These are phyloP conservation scores for Synergus itoensis DNA, from an alignment of 2,888 invertebrate species.

Conservation along the genomic window DNA sequence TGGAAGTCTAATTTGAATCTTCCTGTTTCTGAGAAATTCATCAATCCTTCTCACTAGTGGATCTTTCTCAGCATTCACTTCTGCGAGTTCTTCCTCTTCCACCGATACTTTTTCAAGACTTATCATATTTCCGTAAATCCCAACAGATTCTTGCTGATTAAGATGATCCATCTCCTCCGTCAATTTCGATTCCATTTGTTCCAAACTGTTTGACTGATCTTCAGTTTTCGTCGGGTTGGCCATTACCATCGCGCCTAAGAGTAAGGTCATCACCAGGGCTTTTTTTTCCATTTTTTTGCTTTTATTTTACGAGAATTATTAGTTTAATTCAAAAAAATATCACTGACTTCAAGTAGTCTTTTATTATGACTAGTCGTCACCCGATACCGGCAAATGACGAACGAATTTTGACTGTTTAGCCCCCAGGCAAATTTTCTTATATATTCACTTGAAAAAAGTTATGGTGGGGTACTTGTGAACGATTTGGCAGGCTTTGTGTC, in stretches of 20 bases:
- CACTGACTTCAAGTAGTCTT: neutral
- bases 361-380: slow-evolving; percentile 42
- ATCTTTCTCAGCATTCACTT: slow-evolving; percentile 59
- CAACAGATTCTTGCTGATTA: slow-evolving; percentile 64
- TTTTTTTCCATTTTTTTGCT: slow-evolving; percentile 60
- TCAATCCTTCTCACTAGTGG: slow-evolving; percentile 71
- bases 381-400: slow-evolving; percentile 52
- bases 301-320: neutral
- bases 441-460: slow-evolving; percentile 59
- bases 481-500: slow-evolving; percentile 74
- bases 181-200: slow-evolving; percentile 64
- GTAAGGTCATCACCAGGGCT: slow-evolving; percentile 49
- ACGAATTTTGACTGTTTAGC: slow-evolving; percentile 70
- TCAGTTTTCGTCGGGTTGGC: slow-evolving; percentile 54
- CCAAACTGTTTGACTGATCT: slow-evolving; percentile 47
- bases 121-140: slow-evolving; percentile 69
- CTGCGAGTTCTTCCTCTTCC: slow-evolving; percentile 46
- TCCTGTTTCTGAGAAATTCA: slow-evolving; percentile 69
- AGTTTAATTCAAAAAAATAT: neutral
- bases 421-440: slow-evolving; percentile 72
- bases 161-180: slow-evolving; percentile 68
- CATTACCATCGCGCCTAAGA: slow-evolving; percentile 47
- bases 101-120: slow-evolving; percentile 68
- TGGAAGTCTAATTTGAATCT: slow-evolving; percentile 67
- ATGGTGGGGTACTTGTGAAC: slow-evolving; percentile 73